phyloP scores from a whole-genome alignment of 2,113 vertebrate species.

The Anas platyrhynchos region DNA sequence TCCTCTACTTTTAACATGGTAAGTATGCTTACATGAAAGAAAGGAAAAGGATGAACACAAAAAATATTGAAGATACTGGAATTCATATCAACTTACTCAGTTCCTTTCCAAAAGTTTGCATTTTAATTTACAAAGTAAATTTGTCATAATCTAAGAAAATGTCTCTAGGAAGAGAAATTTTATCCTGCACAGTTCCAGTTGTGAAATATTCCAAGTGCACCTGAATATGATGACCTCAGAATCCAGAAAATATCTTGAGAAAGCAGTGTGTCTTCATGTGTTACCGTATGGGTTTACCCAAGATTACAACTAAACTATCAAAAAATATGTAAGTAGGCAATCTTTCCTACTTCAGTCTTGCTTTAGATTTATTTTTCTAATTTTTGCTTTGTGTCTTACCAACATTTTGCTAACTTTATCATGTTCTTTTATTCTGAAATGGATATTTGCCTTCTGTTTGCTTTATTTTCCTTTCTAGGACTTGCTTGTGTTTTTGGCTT shows the following conservation, averaged over 20 bases:
- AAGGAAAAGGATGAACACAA: not conserved
- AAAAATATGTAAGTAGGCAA: not conserved
- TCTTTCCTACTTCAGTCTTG: not conserved
- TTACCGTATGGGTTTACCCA: not conserved
- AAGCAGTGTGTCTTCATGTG: not conserved
- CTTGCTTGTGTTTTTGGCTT: conserved; percentile 60
- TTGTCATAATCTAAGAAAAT: not conserved
- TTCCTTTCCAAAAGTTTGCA: not conserved
- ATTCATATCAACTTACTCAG: not conserved
- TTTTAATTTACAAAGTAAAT: not conserved
- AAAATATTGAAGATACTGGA: not conserved
- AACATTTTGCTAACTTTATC: conserved; percentile 3
- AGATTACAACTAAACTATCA: not conserved
- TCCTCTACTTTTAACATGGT: not conserved
- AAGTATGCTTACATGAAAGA: not conserved
- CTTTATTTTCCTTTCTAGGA: conserved; percentile 34
- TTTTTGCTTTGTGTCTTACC: not conserved
- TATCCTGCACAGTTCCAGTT: not conserved
- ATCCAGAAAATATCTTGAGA: not conserved
- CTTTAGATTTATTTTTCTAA: not conserved
- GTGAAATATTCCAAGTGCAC: not conserved
- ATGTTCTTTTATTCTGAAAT: conserved; percentile 66
- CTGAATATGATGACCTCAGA: not conserved
- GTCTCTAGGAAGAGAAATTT: not conserved
- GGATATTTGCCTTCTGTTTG: conserved; percentile 59